Conservation (phyloP, 1,140 invertebrate species). For the Chelonus insularis region DNA sequence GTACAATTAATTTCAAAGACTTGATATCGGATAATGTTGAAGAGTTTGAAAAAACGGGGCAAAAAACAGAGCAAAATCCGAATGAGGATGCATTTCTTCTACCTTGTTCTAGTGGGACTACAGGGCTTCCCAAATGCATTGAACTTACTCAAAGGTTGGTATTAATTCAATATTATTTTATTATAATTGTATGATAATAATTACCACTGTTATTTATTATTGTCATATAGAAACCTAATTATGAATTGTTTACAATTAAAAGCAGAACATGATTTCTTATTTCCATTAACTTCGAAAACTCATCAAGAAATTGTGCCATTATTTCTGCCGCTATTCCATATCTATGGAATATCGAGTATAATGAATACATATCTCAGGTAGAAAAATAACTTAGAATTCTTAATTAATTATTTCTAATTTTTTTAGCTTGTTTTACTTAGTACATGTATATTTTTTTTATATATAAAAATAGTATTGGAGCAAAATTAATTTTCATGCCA, state of each 20-base stretch:
- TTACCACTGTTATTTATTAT: no score
- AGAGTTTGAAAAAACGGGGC: slow-evolving; percentile 43
- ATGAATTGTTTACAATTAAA: no score
- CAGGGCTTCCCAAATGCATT: slow-evolving; percentile 87
- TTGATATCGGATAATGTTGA: slow-evolving; percentile 28
- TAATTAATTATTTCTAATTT: no score
- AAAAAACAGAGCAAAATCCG: slow-evolving; percentile 47
- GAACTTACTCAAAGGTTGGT: slow-evolving; percentile 69
- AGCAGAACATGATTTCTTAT: no score
- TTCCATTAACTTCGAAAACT: no score
- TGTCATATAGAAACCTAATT: no score
- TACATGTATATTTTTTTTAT: no score
- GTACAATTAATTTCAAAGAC: slow-evolving; percentile 61
- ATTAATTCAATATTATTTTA: no score
- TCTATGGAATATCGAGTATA: slow-evolving; percentile 69
- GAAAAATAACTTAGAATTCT: no score
- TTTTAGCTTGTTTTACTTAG: no score
- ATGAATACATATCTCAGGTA: slow-evolving; percentile 61
- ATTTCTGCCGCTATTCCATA: slow-evolving; percentile 82
- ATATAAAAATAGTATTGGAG: slow-evolving; percentile 55
- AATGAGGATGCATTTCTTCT: slow-evolving; percentile 62
- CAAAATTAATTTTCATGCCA: slow-evolving; percentile 70
- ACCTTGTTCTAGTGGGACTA: slow-evolving; percentile 84
- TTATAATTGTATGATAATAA: no score
- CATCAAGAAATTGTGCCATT: slow-evolving; percentile 64